A percentile compares a stretch with the other conserved stretches of the same genome.
Evolutionary conservation across 2,797 vertebrate species (phyloP).

Genomic region (Crocodylus rhombifer): DNA sequence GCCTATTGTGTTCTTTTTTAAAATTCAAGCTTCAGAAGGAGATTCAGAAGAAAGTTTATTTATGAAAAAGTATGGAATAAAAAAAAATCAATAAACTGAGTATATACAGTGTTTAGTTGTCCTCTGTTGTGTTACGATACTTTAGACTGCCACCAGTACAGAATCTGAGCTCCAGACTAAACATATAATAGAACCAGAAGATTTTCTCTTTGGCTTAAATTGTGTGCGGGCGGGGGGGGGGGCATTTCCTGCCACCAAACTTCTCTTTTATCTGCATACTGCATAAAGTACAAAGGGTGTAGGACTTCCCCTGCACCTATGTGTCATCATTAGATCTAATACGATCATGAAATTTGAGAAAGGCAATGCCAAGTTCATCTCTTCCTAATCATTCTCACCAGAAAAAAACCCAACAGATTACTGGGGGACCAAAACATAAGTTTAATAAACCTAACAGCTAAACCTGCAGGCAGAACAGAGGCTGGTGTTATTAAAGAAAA

Average conservation of each 20-base stretch:
- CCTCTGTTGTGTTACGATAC: background rate
- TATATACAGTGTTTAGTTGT: background rate
- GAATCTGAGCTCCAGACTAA: background rate
- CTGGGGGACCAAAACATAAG: background rate
- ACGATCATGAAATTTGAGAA: slow-evolving; percentile 10
- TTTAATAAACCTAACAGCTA: background rate
- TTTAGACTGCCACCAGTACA: background rate
- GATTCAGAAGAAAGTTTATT: background rate
- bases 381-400: background rate
- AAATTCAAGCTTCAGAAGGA: background rate
- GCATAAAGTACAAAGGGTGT: background rate
- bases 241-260: background rate
- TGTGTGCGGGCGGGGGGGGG: background rate
- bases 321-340: slow-evolving; percentile 41
- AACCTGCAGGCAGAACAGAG: background rate
- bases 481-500: background rate
- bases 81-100: background rate
- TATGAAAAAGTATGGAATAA: background rate
- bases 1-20: background rate
- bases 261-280: background rate
- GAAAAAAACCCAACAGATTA: background rate
- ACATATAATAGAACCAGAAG: background rate
- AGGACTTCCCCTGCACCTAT: background rate
- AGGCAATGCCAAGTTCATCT: background rate
- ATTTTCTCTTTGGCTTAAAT: background rate